phyloP scores from a whole-genome alignment of 2,888 invertebrate species.

The Drosophila nr. fundita region DNA sequence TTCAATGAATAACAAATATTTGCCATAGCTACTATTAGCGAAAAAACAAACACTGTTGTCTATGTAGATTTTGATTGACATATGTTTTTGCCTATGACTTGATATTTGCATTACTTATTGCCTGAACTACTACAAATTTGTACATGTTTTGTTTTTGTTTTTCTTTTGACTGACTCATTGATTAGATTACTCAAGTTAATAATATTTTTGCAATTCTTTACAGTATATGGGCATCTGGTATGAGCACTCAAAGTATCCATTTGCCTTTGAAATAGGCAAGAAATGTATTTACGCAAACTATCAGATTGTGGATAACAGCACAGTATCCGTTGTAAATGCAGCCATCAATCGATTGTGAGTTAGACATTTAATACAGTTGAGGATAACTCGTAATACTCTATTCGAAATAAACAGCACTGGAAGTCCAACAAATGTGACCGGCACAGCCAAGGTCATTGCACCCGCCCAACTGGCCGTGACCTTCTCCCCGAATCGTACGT shows the following conservation, averaged over 20 bases:
- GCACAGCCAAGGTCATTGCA: constrained; percentile 75
- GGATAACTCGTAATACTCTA: neutral
- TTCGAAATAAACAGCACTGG: constrained; percentile 60
- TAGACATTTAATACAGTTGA: neutral
- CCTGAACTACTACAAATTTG: neutral
- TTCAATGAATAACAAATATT: neutral
- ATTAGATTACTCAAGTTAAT: neutral
- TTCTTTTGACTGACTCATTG: neutral
- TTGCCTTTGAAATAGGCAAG: constrained; percentile 90
- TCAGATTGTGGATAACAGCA: constrained; percentile 84
- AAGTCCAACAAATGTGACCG: constrained; percentile 67
- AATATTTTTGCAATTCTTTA: constrained; percentile 12
- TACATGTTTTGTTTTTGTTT: neutral
- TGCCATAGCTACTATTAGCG: neutral
- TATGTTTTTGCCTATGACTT: neutral
- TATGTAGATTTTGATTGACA: neutral
- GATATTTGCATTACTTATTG: neutral
- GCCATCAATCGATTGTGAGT: constrained; percentile 80
- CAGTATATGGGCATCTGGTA: constrained; percentile 92
- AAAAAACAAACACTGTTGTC: neutral
- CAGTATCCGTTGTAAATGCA: constrained; percentile 86
- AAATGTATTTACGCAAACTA: constrained; percentile 91
- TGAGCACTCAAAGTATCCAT: constrained; percentile 91
- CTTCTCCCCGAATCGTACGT: constrained; percentile 74
- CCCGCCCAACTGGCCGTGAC: constrained; percentile 78